Conservation (phyloP, 2,797 vertebrate genomes). For the Aselliscus stoliczkanus region DNA sequence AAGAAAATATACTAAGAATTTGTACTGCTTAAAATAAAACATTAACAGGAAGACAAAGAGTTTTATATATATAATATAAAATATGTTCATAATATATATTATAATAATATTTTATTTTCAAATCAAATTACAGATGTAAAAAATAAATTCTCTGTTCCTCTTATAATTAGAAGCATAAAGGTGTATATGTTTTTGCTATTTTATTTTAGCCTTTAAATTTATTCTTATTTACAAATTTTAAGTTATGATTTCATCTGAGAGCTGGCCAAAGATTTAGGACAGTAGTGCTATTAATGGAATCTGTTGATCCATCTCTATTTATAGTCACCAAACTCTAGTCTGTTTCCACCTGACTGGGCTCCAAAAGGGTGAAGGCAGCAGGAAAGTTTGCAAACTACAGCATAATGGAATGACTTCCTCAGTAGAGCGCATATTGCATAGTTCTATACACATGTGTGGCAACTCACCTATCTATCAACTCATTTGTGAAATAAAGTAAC, state of each 20-base stretch:
- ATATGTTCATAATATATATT: conserved; percentile 29
- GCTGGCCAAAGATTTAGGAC: conserved; percentile 17
- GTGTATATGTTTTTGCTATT: not conserved
- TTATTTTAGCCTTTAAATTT: conserved; percentile 3
- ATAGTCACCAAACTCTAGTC: not conserved
- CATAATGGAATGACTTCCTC: not conserved
- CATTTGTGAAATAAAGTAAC: not conserved
- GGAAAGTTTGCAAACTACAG: not conserved
- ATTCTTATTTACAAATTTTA: not conserved
- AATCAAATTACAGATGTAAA: not conserved
- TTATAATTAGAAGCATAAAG: not conserved
- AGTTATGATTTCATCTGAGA: conserved; percentile 19
- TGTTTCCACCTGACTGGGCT: conserved; percentile 29
- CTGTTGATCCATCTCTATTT: conserved; percentile 29
- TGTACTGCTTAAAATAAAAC: not conserved
- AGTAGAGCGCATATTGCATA: not conserved
- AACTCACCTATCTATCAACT: not conserved
- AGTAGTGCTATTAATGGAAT: conserved; percentile 40
- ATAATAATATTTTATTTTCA: too few species aligned
- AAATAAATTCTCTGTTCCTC: not conserved
- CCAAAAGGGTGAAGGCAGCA: not conserved
- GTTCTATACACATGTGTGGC: too few species aligned
- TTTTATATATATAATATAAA: not conserved
- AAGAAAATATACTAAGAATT: conserved; percentile 3
- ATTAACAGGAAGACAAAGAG: not conserved